Evolutionary conservation across 2,888 invertebrate species (phyloP), one percentile per base, ranked within the genome.

Genomic region (Cremastinae sp.): DNA sequence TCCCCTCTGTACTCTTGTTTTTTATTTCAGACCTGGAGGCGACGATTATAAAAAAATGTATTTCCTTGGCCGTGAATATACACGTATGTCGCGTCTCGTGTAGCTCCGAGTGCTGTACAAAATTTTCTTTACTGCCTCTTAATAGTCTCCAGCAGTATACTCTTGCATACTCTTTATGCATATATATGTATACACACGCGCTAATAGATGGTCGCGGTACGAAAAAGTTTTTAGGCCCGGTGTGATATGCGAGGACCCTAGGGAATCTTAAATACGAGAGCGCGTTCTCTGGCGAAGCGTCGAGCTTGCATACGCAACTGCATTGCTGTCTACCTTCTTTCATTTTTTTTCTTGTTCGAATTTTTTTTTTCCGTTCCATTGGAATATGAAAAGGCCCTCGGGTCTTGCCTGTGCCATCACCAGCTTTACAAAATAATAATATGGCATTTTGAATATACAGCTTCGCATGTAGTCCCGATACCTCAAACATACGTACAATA

Each of bases 181-280:
- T 12, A 62, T n/a, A n/a, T 43, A 28, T 37, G 22, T 53, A 37
- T 22, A 14, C n/a, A 22, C 41, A 16, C 16, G 10, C 22, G 55
- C 55, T 71, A 72, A 72, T 72, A 56, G 59, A 7, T 47, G 70
- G 10, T n/a, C 43, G 65, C 9, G 53, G 37, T n/a, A 14, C 12
- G 49, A 45, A 28, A 43, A 16, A 35, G 28, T 64, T 49, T 12
- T 56, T 12, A 1, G 39, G 3, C 39, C 58, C 37, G 2, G 28
- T 28, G 5, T 28, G 28, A 28, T 28, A 28, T 5, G 12, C 43
- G 59, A 41, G 37, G 39, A 62, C 55, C 47, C 47, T 70, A 12
- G 55, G 53, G 53, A 35, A 16, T 12, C 35, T 74, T 51, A 43
- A 22, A 69, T 58, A 35, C 49, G 55, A 39, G 16, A 12, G 37